phyloP scores from a whole-genome alignment of 2,888 invertebrate species.

The Blastobasis adustella region DNA sequence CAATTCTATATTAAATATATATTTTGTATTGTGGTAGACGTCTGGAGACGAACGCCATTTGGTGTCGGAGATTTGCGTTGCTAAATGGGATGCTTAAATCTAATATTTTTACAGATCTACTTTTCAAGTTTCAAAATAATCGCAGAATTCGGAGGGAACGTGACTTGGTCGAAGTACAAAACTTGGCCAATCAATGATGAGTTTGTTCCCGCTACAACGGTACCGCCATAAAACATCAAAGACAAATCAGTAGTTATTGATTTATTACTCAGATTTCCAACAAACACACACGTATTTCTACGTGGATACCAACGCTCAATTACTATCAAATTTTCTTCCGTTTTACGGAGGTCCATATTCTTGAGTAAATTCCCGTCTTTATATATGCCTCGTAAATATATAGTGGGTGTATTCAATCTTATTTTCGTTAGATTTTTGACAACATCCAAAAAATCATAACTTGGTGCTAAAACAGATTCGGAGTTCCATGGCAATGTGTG shows the following conservation, averaged over 20 bases:
- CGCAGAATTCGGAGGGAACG: slow-evolving; percentile 59
- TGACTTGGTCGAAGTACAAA: slow-evolving; percentile 58
- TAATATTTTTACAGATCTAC: slow-evolving; percentile 17
- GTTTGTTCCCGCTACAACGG: slow-evolving; percentile 58
- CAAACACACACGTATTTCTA: slow-evolving; percentile 83
- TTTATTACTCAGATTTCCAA: slow-evolving; percentile 80
- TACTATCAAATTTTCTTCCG: slow-evolving; percentile 79
- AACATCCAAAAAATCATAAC: slow-evolving; percentile 67
- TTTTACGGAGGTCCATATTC: slow-evolving; percentile 81
- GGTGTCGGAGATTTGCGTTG: too few species aligned
- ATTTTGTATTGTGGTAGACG: too few species aligned
- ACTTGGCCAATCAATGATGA: slow-evolving; percentile 46
- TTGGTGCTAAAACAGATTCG: slow-evolving; percentile 60
- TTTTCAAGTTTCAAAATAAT: slow-evolving; percentile 61
- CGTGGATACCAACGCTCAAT: slow-evolving; percentile 87
- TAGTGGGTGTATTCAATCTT: slow-evolving; percentile 78
- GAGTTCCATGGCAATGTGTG: slow-evolving; percentile 80
- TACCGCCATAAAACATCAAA: slow-evolving; percentile 84
- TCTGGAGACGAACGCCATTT: too few species aligned
- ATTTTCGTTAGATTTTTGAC: slow-evolving; percentile 76
- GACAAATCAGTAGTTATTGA: slow-evolving; percentile 82
- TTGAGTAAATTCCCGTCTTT: slow-evolving; percentile 78
- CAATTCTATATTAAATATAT: too few species aligned
- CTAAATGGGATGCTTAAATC: too few species aligned
- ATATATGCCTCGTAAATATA: slow-evolving; percentile 81